Evolutionary conservation across 2,888 invertebrate species (phyloP).

Genomic region (Adineta ricciae): DNA sequence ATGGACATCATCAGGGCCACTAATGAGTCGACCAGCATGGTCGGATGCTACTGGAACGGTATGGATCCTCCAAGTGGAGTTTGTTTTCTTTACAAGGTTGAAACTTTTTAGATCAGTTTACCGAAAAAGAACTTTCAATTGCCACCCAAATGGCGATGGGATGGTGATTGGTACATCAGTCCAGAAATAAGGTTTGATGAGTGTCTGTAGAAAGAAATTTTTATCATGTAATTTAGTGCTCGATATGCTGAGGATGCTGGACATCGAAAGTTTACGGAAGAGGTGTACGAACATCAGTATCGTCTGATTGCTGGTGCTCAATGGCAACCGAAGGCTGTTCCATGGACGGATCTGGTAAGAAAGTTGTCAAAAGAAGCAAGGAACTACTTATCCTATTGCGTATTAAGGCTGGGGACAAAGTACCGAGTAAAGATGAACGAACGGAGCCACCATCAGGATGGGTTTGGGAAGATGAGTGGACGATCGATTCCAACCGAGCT

Average conservation of each 20-base stretch:
- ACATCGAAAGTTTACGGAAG: conserved; percentile 49
- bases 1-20: conserved; percentile 50
- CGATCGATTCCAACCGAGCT: conserved; percentile 50
- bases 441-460: conserved; percentile 47
- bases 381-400: neutral
- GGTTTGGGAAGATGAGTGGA: conserved; percentile 52
- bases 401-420: conserved; percentile 47
- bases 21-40: conserved; percentile 50
- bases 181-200: conserved; percentile 45
- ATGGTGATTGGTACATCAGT: conserved; percentile 51
- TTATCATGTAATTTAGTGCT: conserved; percentile 40
- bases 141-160: conserved; percentile 52
- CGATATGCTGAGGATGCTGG: conserved; percentile 51
- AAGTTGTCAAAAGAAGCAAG: no score
- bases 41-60: conserved; percentile 51
- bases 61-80: neutral
- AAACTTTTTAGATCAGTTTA: conserved; percentile 38
- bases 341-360: conserved; percentile 50
- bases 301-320: conserved; percentile 46
- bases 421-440: conserved; percentile 39
- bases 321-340: conserved; percentile 45
- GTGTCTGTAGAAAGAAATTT: neutral
- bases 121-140: conserved; percentile 47
- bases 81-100: no score
- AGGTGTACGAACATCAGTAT: conserved; percentile 50